Evolutionary conservation across 2,888 invertebrate genomes (phyloP).

Genomic region (Hofmannophila pseudospretella): DNA sequence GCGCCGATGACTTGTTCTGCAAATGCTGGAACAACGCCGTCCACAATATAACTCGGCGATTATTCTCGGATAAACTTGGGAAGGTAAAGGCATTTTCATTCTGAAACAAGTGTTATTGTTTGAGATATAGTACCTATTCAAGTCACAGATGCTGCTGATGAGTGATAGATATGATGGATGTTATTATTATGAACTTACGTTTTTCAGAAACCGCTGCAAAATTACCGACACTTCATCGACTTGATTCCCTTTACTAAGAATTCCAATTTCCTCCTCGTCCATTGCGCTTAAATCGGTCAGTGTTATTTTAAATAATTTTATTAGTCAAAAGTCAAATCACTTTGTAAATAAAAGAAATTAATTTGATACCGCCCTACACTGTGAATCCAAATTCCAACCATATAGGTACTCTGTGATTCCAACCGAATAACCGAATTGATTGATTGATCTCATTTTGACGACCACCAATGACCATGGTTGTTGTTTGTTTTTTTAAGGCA

Average conservation of each 20-base stretch:
- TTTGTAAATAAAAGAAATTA: no score
- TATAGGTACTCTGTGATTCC: no score
- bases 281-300: no score
- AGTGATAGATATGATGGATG: background rate
- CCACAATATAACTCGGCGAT: slow-evolving; percentile 79
- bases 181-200: slow-evolving; percentile 30
- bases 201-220: slow-evolving; percentile 44
- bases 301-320: no score
- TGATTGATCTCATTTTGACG: background rate
- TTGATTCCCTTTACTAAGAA: slow-evolving; percentile 36
- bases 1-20: slow-evolving; percentile 57
- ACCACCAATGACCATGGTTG: no score
- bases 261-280: slow-evolving; percentile 56
- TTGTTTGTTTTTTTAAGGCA: no score
- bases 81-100: slow-evolving; percentile 77
- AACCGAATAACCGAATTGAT: no score
- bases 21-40: slow-evolving; percentile 77
- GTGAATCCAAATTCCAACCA: no score
- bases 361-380: no score
- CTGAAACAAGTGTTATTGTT: slow-evolving; percentile 38
- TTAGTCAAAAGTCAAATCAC: no score
- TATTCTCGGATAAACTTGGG: slow-evolving; percentile 75
- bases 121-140: background rate
- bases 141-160: no score
- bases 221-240: slow-evolving; percentile 35